Percentiles rank a stretch among this genome's conserved stretches.
Conservation (phyloP, 2,113 vertebrate genomes). For the Crocuta crocuta region DNA sequence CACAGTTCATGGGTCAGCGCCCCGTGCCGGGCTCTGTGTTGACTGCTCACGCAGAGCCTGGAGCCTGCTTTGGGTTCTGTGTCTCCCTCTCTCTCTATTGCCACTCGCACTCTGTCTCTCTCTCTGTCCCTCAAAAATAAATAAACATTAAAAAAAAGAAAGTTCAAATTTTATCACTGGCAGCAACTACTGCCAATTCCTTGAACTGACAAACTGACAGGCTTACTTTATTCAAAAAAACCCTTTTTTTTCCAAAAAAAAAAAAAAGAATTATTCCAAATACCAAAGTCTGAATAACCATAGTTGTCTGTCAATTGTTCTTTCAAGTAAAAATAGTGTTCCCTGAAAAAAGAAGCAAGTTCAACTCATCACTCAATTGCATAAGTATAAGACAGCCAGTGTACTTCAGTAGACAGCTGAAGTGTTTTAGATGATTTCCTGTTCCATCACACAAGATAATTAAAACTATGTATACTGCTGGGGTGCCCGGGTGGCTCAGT, state of each 20-base stretch:
- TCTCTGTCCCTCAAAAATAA: too few relatives aligned
- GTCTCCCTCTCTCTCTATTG: too few relatives aligned
- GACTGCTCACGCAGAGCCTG: too few relatives aligned
- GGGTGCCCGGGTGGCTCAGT: too few relatives aligned
- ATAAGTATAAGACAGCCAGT: background rate
- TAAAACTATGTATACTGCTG: background rate
- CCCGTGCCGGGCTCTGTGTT: too few relatives aligned
- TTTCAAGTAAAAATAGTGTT: slow-evolving; percentile 55
- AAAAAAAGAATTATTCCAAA: background rate
- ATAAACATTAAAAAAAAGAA: background rate
- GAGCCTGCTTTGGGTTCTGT: too few relatives aligned
- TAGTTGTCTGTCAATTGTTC: slow-evolving; percentile 54
- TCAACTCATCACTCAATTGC: background rate
- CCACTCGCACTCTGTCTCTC: too few relatives aligned
- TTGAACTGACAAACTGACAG: slow-evolving; percentile 51
- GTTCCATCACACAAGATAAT: background rate
- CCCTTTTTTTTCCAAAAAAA: background rate
- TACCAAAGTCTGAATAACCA: slow-evolving; percentile 20
- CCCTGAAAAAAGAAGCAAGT: background rate
- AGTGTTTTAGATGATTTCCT: background rate
- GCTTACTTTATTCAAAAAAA: slow-evolving; percentile 29
- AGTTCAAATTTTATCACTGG: background rate
- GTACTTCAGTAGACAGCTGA: background rate
- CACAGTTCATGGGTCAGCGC: too few relatives aligned
- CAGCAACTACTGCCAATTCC: background rate